phyloP scores from a whole-genome alignment of 2,113 vertebrate species.

The Nerophis ophidion region DNA sequence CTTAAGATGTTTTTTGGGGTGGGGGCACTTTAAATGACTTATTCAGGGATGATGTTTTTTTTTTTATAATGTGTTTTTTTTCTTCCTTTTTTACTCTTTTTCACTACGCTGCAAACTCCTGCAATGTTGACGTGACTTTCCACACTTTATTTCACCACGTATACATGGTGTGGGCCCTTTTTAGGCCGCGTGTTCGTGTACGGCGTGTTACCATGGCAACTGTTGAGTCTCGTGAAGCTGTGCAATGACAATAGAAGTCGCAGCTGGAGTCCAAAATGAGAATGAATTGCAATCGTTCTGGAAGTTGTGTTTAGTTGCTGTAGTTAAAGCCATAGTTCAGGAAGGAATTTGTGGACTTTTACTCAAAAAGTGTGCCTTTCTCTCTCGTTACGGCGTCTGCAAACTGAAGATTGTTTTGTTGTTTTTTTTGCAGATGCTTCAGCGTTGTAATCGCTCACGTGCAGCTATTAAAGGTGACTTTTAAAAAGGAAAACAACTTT shows the following conservation, averaged over 20 bases:
- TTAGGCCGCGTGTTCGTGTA: no score
- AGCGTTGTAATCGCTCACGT: slow-evolving; percentile 64
- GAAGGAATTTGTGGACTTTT: not conserved
- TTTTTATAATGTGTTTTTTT: not conserved
- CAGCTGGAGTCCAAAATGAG: not conserved
- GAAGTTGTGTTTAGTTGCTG: not conserved
- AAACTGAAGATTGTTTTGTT: slow-evolving; percentile 71
- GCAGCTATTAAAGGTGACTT: slow-evolving; percentile 81
- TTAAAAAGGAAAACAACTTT: slow-evolving; percentile 27
- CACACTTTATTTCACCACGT: no score
- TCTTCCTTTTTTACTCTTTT: no score
- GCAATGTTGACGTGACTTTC: no score
- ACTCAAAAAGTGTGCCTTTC: slow-evolving; percentile 32
- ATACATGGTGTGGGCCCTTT: no score
- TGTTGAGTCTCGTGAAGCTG: not conserved
- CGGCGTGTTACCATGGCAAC: no score
- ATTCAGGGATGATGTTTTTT: slow-evolving; percentile 63
- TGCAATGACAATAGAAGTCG: not conserved
- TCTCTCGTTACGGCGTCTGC: not conserved
- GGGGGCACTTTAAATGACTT: slow-evolving; percentile 69
- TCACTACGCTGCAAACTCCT: no score
- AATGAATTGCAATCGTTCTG: not conserved
- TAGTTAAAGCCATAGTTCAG: not conserved
- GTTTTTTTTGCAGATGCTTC: slow-evolving; percentile 46
- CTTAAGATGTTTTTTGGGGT: slow-evolving; percentile 3